phyloP scores from a whole-genome alignment of 2,113 vertebrate species.

The Podarcis muralis region DNA sequence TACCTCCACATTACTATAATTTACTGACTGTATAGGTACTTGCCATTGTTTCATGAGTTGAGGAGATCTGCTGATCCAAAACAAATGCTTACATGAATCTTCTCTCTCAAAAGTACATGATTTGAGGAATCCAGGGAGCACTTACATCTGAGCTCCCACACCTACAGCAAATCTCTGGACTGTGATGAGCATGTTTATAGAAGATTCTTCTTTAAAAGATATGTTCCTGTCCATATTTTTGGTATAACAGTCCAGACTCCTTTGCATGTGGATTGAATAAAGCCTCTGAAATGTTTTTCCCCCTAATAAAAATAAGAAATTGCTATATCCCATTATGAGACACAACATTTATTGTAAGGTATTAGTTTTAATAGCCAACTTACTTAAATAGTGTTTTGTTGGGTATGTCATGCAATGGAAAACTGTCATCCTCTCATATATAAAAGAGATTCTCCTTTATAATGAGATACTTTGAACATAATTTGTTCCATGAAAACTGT shows the following conservation, averaged over 20 bases:
- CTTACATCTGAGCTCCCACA: neutral
- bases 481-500: neutral
- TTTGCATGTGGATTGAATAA: too few relatives aligned
- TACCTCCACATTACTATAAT: neutral
- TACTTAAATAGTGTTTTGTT: neutral
- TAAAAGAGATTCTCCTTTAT: neutral
- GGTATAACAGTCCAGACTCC: neutral
- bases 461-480: neutral
- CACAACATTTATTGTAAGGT: neutral
- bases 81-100: neutral
- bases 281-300: neutral
- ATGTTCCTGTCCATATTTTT: conserved; percentile 9
- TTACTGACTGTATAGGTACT: neutral
- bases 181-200: neutral
- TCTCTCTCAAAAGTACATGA: neutral
- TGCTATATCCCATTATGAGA: neutral
- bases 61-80: neutral
- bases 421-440: neutral
- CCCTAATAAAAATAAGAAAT: conserved; percentile 4
- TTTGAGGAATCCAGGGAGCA: neutral
- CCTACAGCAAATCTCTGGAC: neutral
- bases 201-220: conserved; percentile 7
- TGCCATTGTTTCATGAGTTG: neutral
- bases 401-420: neutral
- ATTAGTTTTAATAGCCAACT: neutral